Base-by-base conservation (phyloP, 2,888 invertebrate genomes). In the Drosophila demipolita region DNA sequence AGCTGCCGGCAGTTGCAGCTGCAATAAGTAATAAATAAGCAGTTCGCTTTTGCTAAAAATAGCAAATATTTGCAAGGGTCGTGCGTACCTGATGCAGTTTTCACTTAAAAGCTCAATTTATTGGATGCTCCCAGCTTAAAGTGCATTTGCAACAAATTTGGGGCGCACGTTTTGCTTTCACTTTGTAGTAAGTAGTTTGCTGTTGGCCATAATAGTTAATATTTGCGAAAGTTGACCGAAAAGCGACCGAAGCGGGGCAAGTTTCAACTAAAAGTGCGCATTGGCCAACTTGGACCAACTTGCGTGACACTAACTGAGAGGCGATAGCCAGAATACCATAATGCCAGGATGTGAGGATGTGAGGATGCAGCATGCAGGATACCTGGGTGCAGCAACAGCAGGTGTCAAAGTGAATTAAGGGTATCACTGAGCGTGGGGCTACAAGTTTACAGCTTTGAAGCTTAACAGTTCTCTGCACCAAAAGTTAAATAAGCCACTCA, bases 351-450 rank as follows among this genome's bases (percentile, higher is more conserved):
- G 17, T 26, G 11, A 5, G 11, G 12, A 26, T 26, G 26, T 5
- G 26, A 23, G 50, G 20, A 52, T 20, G 33, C 12, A 20, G 49
- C 9, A 7, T 36, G 17, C 36, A 5, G 11, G 12, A 11, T 29
- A 15, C 29, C 29, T 29, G 38, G 5, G 8, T 42, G 60, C 48
- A 61, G 64, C 87, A 85, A 57, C 48, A 61, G 64, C 87, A 85
- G 88, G 76, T 84, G 88, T 78, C 86, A 69, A 78, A 54, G 69
- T 57, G 69, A 62, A 64, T 85, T 85, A 80, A 45, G 60, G 48
- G 66, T 66, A 68, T 58, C 71, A 57, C 54, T 54, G 48, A 59
- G 53, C 63, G 61, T 60, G 52, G 53, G 59, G 58, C 61, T 54
- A 53, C 36, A 32, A 58, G 59, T 60, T 73, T 62, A 20, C 23